phyloP scores from a whole-genome alignment of 2,113 vertebrate species.

The Pitta sordida region DNA sequence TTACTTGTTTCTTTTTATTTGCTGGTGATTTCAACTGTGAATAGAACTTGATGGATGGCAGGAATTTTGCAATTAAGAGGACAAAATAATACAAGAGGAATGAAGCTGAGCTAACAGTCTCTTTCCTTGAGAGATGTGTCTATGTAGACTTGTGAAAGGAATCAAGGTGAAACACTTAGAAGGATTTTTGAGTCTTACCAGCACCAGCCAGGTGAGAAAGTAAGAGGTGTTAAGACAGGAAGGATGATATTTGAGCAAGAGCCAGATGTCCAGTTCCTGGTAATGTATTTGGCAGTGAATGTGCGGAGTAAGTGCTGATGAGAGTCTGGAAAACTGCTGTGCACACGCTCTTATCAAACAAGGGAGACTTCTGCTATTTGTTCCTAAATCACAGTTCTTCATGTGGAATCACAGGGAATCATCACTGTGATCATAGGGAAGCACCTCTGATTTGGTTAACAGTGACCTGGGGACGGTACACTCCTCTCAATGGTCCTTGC shows the following conservation, averaged over 20 bases:
- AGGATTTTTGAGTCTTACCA: not conserved
- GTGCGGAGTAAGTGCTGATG: not conserved
- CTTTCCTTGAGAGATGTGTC: not conserved
- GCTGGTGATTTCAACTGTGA: slow-evolving; percentile 34
- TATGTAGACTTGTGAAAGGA: not conserved
- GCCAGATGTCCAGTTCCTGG: not conserved
- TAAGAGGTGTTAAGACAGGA: not conserved
- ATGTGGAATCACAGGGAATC: no score
- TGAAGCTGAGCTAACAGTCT: slow-evolving; percentile 4
- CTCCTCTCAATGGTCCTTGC: not conserved
- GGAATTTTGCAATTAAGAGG: slow-evolving; percentile 11
- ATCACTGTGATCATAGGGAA: not conserved
- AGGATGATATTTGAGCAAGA: not conserved
- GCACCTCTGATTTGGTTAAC: not conserved
- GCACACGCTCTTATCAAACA: not conserved
- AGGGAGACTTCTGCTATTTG: not conserved
- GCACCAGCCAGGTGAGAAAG: not conserved
- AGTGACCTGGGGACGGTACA: not conserved
- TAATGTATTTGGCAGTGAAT: not conserved
- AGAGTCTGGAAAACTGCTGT: not conserved
- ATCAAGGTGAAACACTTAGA: not conserved
- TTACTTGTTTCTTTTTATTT: slow-evolving; percentile 41
- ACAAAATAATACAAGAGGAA: not conserved
- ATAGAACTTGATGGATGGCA: not conserved
- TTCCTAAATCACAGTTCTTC: not conserved